phyloP scores from a whole-genome alignment of 2,113 vertebrate species.

The Alosa alosa region DNA sequence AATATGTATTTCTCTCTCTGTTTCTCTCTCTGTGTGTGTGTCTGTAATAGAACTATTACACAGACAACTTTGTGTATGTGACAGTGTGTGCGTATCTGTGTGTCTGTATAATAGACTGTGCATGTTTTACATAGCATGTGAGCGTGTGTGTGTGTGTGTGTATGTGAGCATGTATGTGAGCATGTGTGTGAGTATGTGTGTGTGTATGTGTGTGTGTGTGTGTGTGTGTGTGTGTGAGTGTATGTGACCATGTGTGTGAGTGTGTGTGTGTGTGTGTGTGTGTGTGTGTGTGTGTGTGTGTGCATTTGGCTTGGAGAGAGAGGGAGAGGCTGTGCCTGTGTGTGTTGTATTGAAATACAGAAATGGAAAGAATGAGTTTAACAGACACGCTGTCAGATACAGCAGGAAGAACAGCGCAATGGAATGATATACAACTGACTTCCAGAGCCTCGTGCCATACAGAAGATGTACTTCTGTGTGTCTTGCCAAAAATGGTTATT shows the following conservation, averaged over 20 bases:
- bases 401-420: neutral
- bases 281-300: neutral
- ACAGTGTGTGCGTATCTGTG: no score
- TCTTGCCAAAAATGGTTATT: constrained; percentile 1
- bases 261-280: neutral
- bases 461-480: neutral
- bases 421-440: constrained; percentile 4
- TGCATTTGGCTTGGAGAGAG: neutral
- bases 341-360: neutral
- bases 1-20: neutral
- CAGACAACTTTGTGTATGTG: neutral
- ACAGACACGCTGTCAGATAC: constrained; percentile 3
- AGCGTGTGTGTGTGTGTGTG: constrained; percentile 6
- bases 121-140: neutral
- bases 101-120: no score
- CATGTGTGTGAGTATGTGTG: neutral
- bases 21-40: neutral
- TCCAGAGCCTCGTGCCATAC: neutral
- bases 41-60: neutral
- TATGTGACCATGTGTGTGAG: neutral
- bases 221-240: neutral
- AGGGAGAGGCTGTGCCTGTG: neutral
- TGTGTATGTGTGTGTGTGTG: neutral
- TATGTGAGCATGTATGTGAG: constrained; percentile 18
- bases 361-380: neutral